Base-by-base conservation (phyloP, 1,140 invertebrate genomes). In the Psilanteris sp. region DNA sequence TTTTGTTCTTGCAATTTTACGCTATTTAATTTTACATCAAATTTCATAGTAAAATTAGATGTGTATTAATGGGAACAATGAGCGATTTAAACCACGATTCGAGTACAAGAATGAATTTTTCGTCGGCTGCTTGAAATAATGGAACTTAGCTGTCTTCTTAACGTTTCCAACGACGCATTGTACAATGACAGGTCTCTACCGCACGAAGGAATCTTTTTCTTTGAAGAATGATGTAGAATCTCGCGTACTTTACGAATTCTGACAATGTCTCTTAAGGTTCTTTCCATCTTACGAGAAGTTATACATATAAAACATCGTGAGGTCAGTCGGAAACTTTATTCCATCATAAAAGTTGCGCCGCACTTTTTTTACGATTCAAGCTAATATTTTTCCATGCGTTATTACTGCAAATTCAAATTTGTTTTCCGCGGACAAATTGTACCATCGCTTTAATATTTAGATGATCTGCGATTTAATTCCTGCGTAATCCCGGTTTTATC, bases 191-290 rank as follows among this genome's bases (percentile, higher is more conserved):
- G 59, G 43, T 39, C 62, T 61, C 36, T 34, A 43, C 36, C 44
- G 27, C 41, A 9, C 39, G n/a, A 31, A 27, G 37, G 11, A 74
- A 61, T 59, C 54, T 61, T 74, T 59, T 37, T 41, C 46, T 66
- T 73, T 52, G 43, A 59, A 43, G 44, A 66, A 73, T 44, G 44
- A 73, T 36, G 61, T 43, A 48, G 46, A 54, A 67, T 67, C 62
- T 36, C 31, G 71, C 54, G 48, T 74, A 34, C 54, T 67, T 67
- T 55, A 50, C 55, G 50, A 74, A 74, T 74, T 61, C 62, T 48
- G 62, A 74, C 62, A 67, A 54, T 54, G 62, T 68, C 62, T 52
- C 39, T 54, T 43, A 61, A 54, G 44, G 16, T 34, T 71, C 29
- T 46, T 46, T 46, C 55, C 37, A 34, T 61, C 55, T 71, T 44